A percentile compares a stretch with the other conserved stretches of the same genome.
Conservation (phyloP, 2,797 vertebrate species). For the Sparus aurata region DNA sequence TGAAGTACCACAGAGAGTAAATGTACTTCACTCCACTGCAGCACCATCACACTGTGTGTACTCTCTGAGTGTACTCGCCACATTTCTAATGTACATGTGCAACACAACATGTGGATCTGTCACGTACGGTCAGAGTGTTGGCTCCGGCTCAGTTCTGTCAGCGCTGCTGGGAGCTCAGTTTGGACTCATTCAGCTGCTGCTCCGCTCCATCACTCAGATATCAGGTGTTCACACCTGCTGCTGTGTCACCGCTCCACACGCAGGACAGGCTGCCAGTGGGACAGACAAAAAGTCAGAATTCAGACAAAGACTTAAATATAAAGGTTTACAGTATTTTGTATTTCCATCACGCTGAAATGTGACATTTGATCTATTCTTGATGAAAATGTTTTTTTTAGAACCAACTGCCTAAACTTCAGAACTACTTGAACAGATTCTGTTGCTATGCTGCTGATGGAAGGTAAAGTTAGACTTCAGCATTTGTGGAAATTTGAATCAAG, state of each 20-base stretch:
- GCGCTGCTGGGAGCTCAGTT: background rate
- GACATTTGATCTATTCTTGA: background rate
- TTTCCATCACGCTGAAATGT: no score
- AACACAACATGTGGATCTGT: no score
- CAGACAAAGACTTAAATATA: no score
- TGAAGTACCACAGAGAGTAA: no score
- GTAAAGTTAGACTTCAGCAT: background rate
- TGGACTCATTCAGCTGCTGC: constrained; percentile 5
- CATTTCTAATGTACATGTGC: no score
- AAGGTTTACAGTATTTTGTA: no score
- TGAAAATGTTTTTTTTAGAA: background rate
- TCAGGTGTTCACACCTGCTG: background rate
- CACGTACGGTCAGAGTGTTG: no score
- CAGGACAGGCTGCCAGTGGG: no score
- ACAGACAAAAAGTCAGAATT: background rate
- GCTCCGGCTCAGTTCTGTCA: background rate
- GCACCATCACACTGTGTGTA: no score
- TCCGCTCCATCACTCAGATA: background rate
- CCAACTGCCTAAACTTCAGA: background rate
- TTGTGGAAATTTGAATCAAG: background rate
- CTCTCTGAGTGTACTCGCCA: no score
- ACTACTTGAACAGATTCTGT: background rate
- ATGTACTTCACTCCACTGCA: no score
- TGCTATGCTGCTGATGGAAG: background rate
- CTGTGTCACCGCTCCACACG: background rate